Evolutionary conservation across 2,113 vertebrate species (phyloP), one percentile per base, ranked within the genome.

Genomic region (Cathartes aura): DNA sequence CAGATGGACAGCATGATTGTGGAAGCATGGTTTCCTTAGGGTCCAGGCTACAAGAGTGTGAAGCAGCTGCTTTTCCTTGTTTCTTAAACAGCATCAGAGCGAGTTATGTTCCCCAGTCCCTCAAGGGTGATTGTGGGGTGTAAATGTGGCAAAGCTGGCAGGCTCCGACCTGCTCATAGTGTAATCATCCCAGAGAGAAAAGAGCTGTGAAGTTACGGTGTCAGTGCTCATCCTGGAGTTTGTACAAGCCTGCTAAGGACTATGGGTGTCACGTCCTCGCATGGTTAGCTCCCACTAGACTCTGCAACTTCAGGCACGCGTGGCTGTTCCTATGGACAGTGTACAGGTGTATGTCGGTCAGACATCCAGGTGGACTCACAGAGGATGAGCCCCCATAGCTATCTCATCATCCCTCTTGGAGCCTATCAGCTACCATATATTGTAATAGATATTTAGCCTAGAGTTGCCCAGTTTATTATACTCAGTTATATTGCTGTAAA

Each of bases 381-480:
- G 20, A 55, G 58, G 16, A 60, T n/a, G 11, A 48, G 19, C 22
- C 47, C 45, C 47, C 6, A 6, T 32, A 71, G 12, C 6, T 81
- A 27, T 64, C 21, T 59, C 50, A 21, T 26, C 9, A 40, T 12
- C 32, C 10, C 40, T 60, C 3, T 8, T 48, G 36, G 19, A 73
- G 67, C 83, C 82, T 68, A 56, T 91, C 93, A 70, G 60, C 95
- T 94, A 59, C 87, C 71, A 53, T 96, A 87, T 94, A 81, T 95
- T 38, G 5, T 87, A 87, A 90, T n/a, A 71, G 87, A 24, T 92
- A 94, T 90, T 87, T 96, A 90, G 89, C 58, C 78, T 19, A 12
- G 30, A 9, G 6, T 58, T 75, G 13, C 43, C 32, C 20, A 4
- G 4, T 38, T 50, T 26, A 8, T 48, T 72, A 22, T 22, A 3